phyloP scores from a whole-genome alignment of 1,140 invertebrate genomes.

The Drosophila pruinosa region DNA sequence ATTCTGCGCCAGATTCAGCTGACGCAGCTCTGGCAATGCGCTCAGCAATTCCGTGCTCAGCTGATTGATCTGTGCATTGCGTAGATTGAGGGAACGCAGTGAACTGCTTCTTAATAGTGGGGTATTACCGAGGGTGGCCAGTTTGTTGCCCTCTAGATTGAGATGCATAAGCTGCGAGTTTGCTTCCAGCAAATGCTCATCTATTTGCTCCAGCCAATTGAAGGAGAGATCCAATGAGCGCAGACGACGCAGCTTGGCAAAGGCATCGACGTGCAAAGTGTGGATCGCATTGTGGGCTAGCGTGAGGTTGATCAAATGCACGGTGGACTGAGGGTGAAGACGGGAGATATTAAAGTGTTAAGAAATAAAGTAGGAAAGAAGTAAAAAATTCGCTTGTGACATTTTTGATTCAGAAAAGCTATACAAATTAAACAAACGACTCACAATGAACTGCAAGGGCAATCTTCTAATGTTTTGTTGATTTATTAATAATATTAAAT shows the following conservation, averaged over 20 bases:
- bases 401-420: too few species aligned
- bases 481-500: too few species aligned
- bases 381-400: too few species aligned
- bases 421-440: too few species aligned
- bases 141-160: conserved; percentile 75
- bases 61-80: conserved; percentile 71
- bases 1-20: conserved; percentile 72
- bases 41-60: conserved; percentile 45
- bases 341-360: background rate
- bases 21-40: conserved; percentile 56
- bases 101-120: conserved; percentile 59
- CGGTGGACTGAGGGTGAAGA: conserved; percentile 41
- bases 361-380: too few species aligned
- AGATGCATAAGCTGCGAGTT: conserved; percentile 56
- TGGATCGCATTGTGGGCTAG: conserved; percentile 73
- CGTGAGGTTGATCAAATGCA: conserved; percentile 60
- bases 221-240: conserved; percentile 69
- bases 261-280: conserved; percentile 66
- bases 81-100: conserved; percentile 61
- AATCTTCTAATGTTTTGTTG: too few species aligned
- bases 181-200: conserved; percentile 67
- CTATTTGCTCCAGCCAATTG: conserved; percentile 75
- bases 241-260: conserved; percentile 50
- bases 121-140: conserved; percentile 42
- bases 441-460: too few species aligned